These are phyloP conservation scores for Myiopsitta monachus DNA, from an alignment of 2,113 vertebrate species.

Conservation along the genomic window DNA sequence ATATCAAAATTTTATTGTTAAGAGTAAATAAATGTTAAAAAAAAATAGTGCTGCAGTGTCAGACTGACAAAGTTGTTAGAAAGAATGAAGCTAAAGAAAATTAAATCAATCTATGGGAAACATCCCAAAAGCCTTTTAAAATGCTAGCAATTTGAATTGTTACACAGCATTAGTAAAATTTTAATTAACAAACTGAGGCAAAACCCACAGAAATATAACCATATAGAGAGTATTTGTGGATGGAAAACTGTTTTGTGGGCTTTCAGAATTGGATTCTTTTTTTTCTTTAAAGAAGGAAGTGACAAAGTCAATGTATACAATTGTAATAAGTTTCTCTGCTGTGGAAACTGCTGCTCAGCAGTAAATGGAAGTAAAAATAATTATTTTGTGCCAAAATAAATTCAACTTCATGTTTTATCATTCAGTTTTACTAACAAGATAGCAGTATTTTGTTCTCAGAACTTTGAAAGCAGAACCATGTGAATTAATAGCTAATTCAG, in stretches of 20 bases:
- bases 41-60: not conserved
- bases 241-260: not conserved
- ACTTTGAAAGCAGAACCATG: slow-evolving; percentile 41
- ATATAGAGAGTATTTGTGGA: not conserved
- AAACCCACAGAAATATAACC: not conserved
- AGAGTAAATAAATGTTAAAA: not conserved
- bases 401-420: slow-evolving; percentile 34
- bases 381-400: slow-evolving; percentile 34
- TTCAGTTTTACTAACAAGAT: slow-evolving; percentile 57
- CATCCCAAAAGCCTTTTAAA: not conserved
- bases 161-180: not conserved
- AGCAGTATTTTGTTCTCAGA: slow-evolving; percentile 27
- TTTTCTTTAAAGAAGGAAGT: not conserved
- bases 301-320: not conserved
- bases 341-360: not conserved
- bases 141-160: not conserved
- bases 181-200: not conserved
- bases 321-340: not conserved
- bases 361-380: slow-evolving; percentile 20
- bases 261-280: not conserved
- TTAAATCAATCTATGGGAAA: not conserved
- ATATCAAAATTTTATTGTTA: not conserved
- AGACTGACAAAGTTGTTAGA: not conserved
- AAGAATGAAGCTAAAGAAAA: not conserved
- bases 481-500: slow-evolving; percentile 65